Evolutionary conservation across 2,113 vertebrate genomes (phyloP), one percentile per base, ranked within the genome.

Genomic region (Charina bottae): DNA sequence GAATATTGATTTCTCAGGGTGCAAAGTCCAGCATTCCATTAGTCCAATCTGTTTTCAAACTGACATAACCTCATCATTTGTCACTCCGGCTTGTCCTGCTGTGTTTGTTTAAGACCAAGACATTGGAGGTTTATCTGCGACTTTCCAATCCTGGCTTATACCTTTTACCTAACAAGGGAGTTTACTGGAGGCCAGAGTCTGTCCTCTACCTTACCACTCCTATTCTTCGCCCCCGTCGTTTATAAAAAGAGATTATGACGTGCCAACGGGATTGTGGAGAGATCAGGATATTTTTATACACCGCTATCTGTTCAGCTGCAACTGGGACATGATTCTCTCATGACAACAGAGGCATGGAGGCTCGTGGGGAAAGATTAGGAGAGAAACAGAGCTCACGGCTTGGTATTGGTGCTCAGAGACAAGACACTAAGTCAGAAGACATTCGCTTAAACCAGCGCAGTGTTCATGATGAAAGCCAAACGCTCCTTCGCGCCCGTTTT

Each of bases 21-120:
- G 98, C 97, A 97, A 96, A 98, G 98, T 97, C 97, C 97, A 89
- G 95, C 96, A 2, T 97, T 96, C 97, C 97, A 96, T 96, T 96
- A 97, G 97, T 96, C 96, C 96, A 96, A 96, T 94, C 96, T 97
- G 96, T 97, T 96, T 96, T 91, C 96, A 96, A 95, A 97, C 98
- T 97, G 97, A 95, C 97, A 97, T 97, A 95, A 96, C 98, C 98
- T 97, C 97, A 94, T 98, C 98, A 98, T 99, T 98, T 98, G 98
- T 99, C 98, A 98, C 97, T 95, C 94, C 96, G 96, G 95, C 97
- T 98, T 97, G 98, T 98, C 98, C 98, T 96, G 98, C 98, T 97
- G 97, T 97, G 98, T 98, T 98, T 98, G 98, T 97, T 98, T 97
- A 98, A 97, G 96, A 96, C 96, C 94, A 33, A 91, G 92, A 94